Evolutionary conservation across 2,797 vertebrate genomes (phyloP).

Genomic region (Nothura maculosa): DNA sequence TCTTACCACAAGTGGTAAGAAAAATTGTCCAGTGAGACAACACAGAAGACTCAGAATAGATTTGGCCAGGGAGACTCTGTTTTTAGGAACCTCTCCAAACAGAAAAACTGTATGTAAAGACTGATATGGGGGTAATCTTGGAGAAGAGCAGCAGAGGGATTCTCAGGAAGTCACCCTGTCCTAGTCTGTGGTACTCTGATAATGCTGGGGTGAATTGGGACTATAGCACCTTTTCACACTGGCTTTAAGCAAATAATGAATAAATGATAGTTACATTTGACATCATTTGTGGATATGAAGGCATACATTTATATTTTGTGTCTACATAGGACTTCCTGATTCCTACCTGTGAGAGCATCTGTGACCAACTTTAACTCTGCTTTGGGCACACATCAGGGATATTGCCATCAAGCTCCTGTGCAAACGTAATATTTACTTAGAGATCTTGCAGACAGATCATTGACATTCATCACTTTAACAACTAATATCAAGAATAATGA

Average conservation of each 20-base stretch:
- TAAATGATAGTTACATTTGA: neutral
- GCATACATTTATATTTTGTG: neutral
- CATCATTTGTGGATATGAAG: neutral
- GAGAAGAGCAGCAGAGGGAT: neutral
- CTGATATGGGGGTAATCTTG: neutral
- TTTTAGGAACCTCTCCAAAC: neutral
- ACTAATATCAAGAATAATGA: neutral
- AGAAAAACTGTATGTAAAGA: neutral
- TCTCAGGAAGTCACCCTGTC: neutral
- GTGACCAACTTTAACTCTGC: fast-evolving
- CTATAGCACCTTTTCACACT: neutral
- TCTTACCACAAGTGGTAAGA: neutral
- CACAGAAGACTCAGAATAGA: neutral
- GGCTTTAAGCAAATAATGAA: neutral
- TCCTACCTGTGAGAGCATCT: neutral
- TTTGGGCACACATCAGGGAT: neutral
- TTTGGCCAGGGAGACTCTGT: neutral
- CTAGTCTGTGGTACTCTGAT: fast-evolving
- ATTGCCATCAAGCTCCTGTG: neutral
- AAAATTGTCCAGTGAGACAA: neutral
- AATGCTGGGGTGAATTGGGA: fast-evolving
- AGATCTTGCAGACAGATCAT: neutral
- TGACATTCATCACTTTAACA: neutral
- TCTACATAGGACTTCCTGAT: fast-evolving
- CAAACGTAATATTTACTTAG: neutral